phyloP scores from a whole-genome alignment of 2,797 vertebrate genomes.

The Dipus sagitta region DNA sequence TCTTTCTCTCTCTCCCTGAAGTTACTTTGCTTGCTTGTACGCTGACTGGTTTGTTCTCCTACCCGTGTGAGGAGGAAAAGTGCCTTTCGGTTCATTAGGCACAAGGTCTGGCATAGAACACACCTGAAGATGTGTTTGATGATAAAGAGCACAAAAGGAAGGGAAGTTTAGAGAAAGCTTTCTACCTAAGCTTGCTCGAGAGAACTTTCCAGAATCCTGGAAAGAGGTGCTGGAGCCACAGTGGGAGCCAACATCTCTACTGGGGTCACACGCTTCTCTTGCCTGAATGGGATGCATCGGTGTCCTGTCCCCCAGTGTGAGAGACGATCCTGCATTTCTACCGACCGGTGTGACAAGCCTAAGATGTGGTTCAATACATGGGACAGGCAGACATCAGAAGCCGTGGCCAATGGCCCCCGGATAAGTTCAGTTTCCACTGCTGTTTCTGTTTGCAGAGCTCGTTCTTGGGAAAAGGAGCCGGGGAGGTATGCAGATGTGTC shows the following conservation, averaged over 20 bases:
- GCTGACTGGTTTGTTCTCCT: not conserved
- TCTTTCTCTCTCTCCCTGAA: not conserved
- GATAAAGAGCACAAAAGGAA: not conserved
- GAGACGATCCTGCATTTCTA: not conserved
- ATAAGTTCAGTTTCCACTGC: not conserved
- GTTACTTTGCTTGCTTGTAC: no score
- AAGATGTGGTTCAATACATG: not conserved
- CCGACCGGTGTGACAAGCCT: no score
- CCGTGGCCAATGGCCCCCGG: not conserved
- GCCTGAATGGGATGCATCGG: not conserved
- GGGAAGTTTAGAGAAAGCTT: not conserved
- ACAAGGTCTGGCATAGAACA: not conserved
- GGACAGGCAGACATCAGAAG: not conserved
- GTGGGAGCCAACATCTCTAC: not conserved
- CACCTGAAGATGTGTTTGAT: not conserved
- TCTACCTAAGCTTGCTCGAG: not conserved
- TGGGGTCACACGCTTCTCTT: not conserved
- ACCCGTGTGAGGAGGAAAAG: not conserved
- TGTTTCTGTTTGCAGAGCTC: not conserved
- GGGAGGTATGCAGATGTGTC: not conserved
- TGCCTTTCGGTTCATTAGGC: not conserved
- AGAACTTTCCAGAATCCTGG: slow-evolving; percentile 8
- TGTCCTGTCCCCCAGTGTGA: not conserved
- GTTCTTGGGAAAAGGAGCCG: not conserved
- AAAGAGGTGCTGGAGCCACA: not conserved